These are phyloP conservation scores for Cygnus buccinator DNA, from an alignment of 2,113 vertebrate species.

Conservation along the genomic window DNA sequence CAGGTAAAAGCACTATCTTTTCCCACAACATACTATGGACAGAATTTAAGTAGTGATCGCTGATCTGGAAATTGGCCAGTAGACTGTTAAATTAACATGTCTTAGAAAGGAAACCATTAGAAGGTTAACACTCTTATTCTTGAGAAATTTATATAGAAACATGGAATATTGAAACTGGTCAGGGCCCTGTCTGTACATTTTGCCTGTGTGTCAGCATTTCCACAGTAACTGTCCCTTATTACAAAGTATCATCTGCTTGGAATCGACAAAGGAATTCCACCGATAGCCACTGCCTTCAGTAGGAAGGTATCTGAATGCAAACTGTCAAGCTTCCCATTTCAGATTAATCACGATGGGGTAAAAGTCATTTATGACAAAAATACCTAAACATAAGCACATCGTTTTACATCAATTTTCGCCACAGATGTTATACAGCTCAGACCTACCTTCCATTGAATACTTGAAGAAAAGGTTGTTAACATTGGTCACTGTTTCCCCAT, in stretches of 20 bases:
- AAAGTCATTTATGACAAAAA: not conserved
- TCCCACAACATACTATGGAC: not conserved
- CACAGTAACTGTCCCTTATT: not conserved
- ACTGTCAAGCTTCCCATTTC: not conserved
- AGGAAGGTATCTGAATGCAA: not conserved
- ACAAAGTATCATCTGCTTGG: not conserved
- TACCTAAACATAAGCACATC: not conserved
- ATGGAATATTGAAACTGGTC: not conserved
- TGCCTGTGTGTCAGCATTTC: not conserved
- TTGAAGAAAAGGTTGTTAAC: constrained; percentile 94
- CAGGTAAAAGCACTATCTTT: not conserved
- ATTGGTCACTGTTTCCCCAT: constrained; percentile 83
- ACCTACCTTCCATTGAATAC: constrained; percentile 93
- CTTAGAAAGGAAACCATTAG: not conserved
- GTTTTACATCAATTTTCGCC: not conserved
- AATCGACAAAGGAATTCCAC: not conserved
- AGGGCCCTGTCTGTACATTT: not conserved
- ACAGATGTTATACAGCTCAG: not conserved
- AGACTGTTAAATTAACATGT: not conserved
- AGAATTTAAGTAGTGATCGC: not conserved
- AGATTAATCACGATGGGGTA: not conserved
- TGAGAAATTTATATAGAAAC: not conserved
- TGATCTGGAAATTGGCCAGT: not conserved
- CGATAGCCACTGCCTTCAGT: not conserved
- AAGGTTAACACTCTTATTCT: not conserved